Base-by-base conservation (phyloP, 1,140 invertebrate genomes). In the Venturia canescens region DNA sequence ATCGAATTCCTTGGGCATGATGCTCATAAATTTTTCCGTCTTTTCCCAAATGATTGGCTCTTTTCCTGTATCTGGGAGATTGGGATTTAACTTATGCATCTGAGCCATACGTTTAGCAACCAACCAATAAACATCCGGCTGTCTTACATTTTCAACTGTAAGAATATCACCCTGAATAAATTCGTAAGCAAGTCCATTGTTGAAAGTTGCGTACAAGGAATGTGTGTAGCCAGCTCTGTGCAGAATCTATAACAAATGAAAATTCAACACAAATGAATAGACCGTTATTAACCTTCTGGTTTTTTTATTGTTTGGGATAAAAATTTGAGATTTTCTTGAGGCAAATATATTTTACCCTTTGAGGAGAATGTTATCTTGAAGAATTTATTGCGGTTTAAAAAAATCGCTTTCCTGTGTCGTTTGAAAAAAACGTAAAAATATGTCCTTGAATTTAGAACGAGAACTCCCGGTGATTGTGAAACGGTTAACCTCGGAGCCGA, bases 181-280 rank as follows among this genome's bases (percentile, higher is more conserved):
- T 91, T 98, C 95, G 91, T 99, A 99, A 23, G 95, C 96, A 81
- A 99, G 93, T 27, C 98, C 99, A 93, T 99, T 99, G 81, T 95
- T 94, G 92, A 99, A 99, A 31, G 96, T 95, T 60, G 97, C 97
- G 93, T 98, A 98, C 50, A 99, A 92, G 74, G 95, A 93, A 76
- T 98, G 96, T 83, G 97, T 97, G 83, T 97, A 94, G 16, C 96
- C 96, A 83, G 94, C 93, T 85, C 94, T 93, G 87, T 96, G 94
- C 83, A 98, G 92, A 84, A 95, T 90, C 96, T 96, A 89, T 82
- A 93, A 92, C 83, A 82, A 90, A 83, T 67, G 78, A 71, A 76
- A 72, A 76, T 63, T 53, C 69, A 53, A 29, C 3, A 74, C 75
- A 44, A 67, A 80, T 75, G 72, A 84, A 78, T 78, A 44, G 82